phyloP scores from a whole-genome alignment of 1,140 invertebrate species.

The Ladona fulva region DNA sequence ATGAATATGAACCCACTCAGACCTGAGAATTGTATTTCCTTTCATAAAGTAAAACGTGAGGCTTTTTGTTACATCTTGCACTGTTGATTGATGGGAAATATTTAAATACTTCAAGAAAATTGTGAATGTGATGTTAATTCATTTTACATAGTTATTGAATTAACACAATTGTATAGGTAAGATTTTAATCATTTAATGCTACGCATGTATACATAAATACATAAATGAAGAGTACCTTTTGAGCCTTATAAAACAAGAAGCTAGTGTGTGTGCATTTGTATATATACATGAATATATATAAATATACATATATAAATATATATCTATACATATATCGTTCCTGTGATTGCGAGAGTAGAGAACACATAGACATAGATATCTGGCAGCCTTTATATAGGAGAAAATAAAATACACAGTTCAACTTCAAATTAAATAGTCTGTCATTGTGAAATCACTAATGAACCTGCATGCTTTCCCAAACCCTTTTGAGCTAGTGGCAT shows the following conservation, averaged over 20 bases:
- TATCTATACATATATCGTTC: not conserved
- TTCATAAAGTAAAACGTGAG: not conserved
- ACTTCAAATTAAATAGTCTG: not conserved
- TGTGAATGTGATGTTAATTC: not conserved
- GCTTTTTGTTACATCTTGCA: not conserved
- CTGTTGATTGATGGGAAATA: not conserved
- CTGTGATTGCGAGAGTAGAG: slow-evolving; percentile 3
- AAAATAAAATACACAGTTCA: not conserved
- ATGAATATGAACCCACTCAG: too few relatives aligned
- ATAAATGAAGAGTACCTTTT: slow-evolving; percentile 9
- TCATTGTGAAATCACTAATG: not conserved
- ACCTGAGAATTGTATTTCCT: too few relatives aligned
- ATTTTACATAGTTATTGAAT: not conserved
- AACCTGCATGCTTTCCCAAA: not conserved
- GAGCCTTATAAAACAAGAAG: not conserved
- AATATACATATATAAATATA: not conserved
- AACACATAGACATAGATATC: slow-evolving; percentile 6
- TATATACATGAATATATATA: slow-evolving; percentile 5
- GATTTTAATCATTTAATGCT: not conserved
- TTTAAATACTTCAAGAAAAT: not conserved
- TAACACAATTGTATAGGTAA: not conserved
- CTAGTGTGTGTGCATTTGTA: slow-evolving; percentile 9
- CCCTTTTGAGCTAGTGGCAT: not conserved
- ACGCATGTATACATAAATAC: slow-evolving; percentile 2
- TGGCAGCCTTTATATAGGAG: slow-evolving; percentile 2